These are phyloP conservation scores for Pogonomyrmex barbatus DNA, from an alignment of 1,140 invertebrate genomes.

Conservation along the genomic window DNA sequence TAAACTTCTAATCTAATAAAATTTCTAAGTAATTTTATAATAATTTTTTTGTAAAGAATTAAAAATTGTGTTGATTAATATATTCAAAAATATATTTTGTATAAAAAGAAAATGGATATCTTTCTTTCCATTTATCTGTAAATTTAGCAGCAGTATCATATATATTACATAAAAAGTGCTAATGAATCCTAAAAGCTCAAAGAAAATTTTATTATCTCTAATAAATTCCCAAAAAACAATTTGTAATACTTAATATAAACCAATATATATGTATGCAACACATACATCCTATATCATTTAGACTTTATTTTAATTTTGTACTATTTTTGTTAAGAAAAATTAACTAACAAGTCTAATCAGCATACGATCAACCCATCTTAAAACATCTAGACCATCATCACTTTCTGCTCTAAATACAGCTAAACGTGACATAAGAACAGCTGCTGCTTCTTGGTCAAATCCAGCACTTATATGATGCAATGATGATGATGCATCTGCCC, in stretches of 20 bases:
- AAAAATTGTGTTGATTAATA: too few species aligned
- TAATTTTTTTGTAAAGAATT: too few species aligned
- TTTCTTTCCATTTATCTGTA: too few species aligned
- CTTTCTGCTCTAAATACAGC: slow-evolving; percentile 98
- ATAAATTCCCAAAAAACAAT: too few species aligned
- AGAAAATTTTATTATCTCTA: too few species aligned
- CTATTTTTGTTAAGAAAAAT: slow-evolving; percentile 6
- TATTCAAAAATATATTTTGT: too few species aligned
- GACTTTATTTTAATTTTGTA: background rate
- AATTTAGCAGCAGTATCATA: too few species aligned
- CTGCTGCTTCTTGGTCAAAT: slow-evolving; percentile 99
- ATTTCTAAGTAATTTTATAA: too few species aligned
- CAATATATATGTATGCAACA: background rate
- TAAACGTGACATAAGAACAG: slow-evolving; percentile 98
- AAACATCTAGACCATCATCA: slow-evolving; percentile 98
- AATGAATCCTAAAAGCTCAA: too few species aligned
- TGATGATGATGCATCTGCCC: slow-evolving; percentile 93
- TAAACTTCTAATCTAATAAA: too few species aligned
- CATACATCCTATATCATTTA: background rate
- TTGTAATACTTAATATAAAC: background rate
- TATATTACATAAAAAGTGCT: too few species aligned
- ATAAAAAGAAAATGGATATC: too few species aligned
- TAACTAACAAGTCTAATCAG: slow-evolving; percentile 95
- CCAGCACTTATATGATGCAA: slow-evolving; percentile 95
- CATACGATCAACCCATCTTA: slow-evolving; percentile 99